Evolutionary conservation across 1,140 invertebrate species (phyloP).

Genomic region (Laodelphax striatellus): DNA sequence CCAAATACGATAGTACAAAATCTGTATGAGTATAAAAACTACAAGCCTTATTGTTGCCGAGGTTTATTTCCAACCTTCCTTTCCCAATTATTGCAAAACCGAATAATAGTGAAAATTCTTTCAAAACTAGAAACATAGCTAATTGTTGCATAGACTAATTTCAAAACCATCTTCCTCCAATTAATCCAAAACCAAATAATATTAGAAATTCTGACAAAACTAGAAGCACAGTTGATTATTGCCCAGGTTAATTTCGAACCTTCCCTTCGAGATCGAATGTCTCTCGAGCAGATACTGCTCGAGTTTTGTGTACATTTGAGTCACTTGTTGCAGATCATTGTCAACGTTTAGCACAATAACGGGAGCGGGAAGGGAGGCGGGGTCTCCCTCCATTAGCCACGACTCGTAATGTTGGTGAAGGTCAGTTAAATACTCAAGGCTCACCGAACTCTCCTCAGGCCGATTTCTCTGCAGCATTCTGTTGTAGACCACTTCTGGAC

Average conservation of each 20-base stretch:
- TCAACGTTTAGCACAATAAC: slow-evolving; percentile 19
- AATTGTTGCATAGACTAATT: too few relatives aligned
- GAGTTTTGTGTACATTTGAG: slow-evolving; percentile 13
- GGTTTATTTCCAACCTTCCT: too few relatives aligned
- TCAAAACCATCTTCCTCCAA: too few relatives aligned
- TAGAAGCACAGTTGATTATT: not conserved
- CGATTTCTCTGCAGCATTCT: slow-evolving; percentile 37
- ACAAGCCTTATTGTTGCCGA: too few relatives aligned
- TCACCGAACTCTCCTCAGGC: slow-evolving; percentile 35
- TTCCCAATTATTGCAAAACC: too few relatives aligned
- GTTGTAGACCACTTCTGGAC: slow-evolving; percentile 37
- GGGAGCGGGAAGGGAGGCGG: slow-evolving; percentile 5
- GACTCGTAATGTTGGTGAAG: slow-evolving; percentile 29
- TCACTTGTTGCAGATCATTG: slow-evolving; percentile 15
- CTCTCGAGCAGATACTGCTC: slow-evolving; percentile 11
- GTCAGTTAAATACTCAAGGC: slow-evolving; percentile 32
- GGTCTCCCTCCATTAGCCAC: slow-evolving; percentile 15
- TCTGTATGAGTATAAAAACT: too few relatives aligned
- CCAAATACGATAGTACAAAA: too few relatives aligned
- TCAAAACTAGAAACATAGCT: too few relatives aligned
- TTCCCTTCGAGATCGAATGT: not conserved
- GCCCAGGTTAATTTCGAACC: not conserved
- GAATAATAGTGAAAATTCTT: too few relatives aligned
- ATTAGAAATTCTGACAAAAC: not conserved
- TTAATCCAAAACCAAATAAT: too few relatives aligned